A percentile compares a stretch with the other conserved stretches of the same genome.
phyloP scores from a whole-genome alignment of 1,140 invertebrate genomes.

The Drosophila pectinifera region DNA sequence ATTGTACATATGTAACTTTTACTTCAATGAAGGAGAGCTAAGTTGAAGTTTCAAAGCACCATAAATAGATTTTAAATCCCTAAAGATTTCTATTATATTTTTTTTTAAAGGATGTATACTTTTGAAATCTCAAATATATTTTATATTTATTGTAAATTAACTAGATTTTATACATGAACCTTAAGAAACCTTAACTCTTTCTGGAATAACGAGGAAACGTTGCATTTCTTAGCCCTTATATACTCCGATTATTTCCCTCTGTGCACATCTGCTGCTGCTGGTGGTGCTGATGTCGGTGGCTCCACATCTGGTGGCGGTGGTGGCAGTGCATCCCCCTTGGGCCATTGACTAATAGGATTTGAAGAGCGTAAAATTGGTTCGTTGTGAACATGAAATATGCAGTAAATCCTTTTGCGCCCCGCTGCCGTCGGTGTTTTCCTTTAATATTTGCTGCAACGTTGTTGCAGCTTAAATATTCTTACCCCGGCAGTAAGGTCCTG shows the following conservation, averaged over 20 bases:
- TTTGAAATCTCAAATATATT: too few relatives aligned
- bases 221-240: neutral
- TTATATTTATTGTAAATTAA: too few relatives aligned
- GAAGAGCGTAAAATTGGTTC: slow-evolving; percentile 85
- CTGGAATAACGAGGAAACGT: too few relatives aligned
- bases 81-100: too few relatives aligned
- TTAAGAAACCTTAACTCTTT: too few relatives aligned
- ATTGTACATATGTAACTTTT: too few relatives aligned
- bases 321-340: slow-evolving; percentile 69
- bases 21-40: too few relatives aligned
- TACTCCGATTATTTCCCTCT: neutral
- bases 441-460: slow-evolving; percentile 78
- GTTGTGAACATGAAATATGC: slow-evolving; percentile 85
- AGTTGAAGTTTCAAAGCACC: too few relatives aligned
- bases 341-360: slow-evolving; percentile 85
- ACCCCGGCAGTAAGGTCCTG: slow-evolving; percentile 62
- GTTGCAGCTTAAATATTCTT: slow-evolving; percentile 81
- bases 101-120: too few relatives aligned
- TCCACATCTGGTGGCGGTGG: slow-evolving; percentile 22
- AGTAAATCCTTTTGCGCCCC: slow-evolving; percentile 84
- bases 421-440: slow-evolving; percentile 66
- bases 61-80: too few relatives aligned
- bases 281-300: slow-evolving; percentile 30
- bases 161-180: too few relatives aligned
- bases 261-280: slow-evolving; percentile 4